Evolutionary conservation across 2,797 vertebrate genomes (phyloP), one percentile per base, ranked within the genome.

Genomic region (Rhodeus uyekii): DNA sequence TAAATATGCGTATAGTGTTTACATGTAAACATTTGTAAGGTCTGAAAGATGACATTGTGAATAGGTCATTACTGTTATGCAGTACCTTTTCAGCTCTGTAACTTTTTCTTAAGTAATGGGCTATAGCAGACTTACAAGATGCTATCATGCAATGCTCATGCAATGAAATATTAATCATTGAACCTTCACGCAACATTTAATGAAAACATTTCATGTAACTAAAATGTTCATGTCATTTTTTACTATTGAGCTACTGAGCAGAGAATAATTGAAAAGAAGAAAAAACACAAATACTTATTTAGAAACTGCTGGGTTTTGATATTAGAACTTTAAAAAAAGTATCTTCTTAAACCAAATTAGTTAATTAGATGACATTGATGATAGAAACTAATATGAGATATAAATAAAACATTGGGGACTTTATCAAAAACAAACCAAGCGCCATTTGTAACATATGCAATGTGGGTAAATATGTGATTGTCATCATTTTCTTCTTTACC

Each of bases 401-500:
- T 55, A 55, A 24, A 3, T 53, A 55, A 22, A 8, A 38, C 19
- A 36, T 68, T 29, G 24, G 1, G 12, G 22, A 24, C 36, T 27
- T 73, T 14, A 4, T 53, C 1, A 24, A 36, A 24, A 38, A 24
- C 24, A 0, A 3, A 8, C 34, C 50, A 74, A 55, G 39, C n/a
- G n/a, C 6, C 16, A 19, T 61, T 44, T 61, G 29, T 78, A 65
- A 10, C 3, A 24, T 48, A 4, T 55, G 77, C 34, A 22, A 9
- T 64, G 42, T 58, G 82, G 39, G 80, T 65, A 48, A 24, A 0
- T 64, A 34, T 81, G 7, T 44, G 27, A 12, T 29, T 39, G 27
- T 65, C 39, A 42, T 80, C 4, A 29, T 48, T 83, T 38, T 61
- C 67, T 90, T 76, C 85, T 92, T 81, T 88, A 81, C 91, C 90